Base-by-base conservation (phyloP, 92 coral and sea anemone species). In the Palythoa grandis region DNA sequence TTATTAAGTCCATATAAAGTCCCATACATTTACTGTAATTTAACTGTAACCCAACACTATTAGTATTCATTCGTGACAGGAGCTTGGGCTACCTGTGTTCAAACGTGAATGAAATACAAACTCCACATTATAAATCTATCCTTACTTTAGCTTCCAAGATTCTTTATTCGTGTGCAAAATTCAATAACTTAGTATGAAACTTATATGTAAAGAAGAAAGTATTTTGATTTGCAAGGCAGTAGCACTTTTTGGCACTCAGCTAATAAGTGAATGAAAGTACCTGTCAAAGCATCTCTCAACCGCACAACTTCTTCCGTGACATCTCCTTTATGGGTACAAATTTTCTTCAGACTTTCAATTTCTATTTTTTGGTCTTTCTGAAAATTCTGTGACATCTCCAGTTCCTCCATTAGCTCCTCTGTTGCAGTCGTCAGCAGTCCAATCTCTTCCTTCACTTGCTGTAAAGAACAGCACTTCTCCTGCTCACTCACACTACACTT, bases 321-420 rank as follows among this genome's bases (percentile, higher is more conserved):
- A 39, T 90, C 99, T 57, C 98, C 96, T 71, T 89, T 91, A 43
- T 90, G 82, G 50, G 86, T 83, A 84, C 98, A 92, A 37, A 95
- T 92, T 72, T 95, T 97, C 89, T 89, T 97, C 76, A 95, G 88
- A 72, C 92, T 91, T 79, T 97, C 98, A 89, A 97, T 83, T 88
- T 97, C 99, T 57, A 95, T 76, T 60, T 88, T 92, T 83, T 95
- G 98, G 50, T 97, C 99, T 11, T 97, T 89, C 72, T 95, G 98
- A 13, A 88, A 88, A 15, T 90, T 94, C 15, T 95, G 98, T 11
- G 98, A 97, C 63, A 88, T 79, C 83, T 97, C 98, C n/a, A 95
- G 87, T 88, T 97, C 98, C 74, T 97, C 98, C 98, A 97, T 93
- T 1, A 97, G 87, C 61, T 97, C 99, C 83, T 95, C 88, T 5